A percentile compares a stretch with the other conserved stretches of the same genome.
phyloP scores from a whole-genome alignment of 2,797 vertebrate genomes.

The Oophaga sylvatica region DNA sequence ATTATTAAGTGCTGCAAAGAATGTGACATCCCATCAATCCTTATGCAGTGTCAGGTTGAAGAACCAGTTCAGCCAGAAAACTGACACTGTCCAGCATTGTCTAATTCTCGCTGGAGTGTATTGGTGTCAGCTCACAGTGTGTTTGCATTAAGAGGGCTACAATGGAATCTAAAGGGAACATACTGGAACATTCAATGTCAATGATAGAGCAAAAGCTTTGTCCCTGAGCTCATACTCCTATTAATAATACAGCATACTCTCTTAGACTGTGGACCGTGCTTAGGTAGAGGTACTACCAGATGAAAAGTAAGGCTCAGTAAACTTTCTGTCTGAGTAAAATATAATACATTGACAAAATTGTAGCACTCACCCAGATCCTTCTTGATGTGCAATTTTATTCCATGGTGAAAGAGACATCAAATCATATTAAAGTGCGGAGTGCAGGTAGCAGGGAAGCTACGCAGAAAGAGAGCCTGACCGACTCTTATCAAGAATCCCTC shows the following conservation, averaged over 20 bases:
- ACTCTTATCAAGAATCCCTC: too few species aligned
- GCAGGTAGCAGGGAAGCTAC: too few species aligned
- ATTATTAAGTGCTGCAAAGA: background rate
- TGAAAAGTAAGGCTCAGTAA: background rate
- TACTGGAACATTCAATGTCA: background rate
- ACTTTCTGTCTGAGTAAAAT: too few species aligned
- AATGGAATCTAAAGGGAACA: background rate
- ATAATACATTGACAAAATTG: too few species aligned
- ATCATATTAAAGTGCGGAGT: too few species aligned
- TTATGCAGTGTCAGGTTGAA: background rate
- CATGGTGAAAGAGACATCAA: too few species aligned
- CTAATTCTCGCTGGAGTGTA: background rate
- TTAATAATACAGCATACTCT: background rate
- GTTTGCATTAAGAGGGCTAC: background rate
- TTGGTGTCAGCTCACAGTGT: background rate
- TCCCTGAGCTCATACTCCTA: background rate
- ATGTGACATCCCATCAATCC: background rate
- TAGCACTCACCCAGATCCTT: too few species aligned
- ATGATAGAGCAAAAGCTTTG: background rate
- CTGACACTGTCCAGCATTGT: background rate
- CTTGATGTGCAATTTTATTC: too few species aligned
- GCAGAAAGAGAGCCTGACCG: too few species aligned
- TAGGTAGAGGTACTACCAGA: background rate
- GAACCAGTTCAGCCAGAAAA: background rate
- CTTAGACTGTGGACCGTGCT: background rate